Evolutionary conservation across 2,113 vertebrate species (phyloP), one percentile per base, ranked within the genome.

Genomic region (Perca flavescens): DNA sequence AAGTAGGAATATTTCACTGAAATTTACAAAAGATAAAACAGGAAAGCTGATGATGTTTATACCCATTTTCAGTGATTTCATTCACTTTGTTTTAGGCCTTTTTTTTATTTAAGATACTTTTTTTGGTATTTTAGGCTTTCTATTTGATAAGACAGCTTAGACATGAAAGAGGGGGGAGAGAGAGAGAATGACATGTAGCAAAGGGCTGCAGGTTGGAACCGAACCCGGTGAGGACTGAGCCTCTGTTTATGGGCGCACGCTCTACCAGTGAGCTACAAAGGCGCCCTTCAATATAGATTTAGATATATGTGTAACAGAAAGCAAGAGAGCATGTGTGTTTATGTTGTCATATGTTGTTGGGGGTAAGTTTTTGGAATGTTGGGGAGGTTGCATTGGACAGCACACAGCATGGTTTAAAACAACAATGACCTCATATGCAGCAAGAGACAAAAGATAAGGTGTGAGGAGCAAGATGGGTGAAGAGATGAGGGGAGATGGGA

Each of bases 371-470:
- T 6, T 31, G 50, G 49, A 65, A 73, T 72, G 28, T 34, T 19
- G 16, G 25, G 49, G 56, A 74, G 47, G 40, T 84, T 69, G 68
- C 66, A 36, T 65, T 52, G 78, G 62, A 52, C 53, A 54, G 53
- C 43, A 57, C 40, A 74, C 25, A 25, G 64, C 60, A 12, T 58
- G 79, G 17, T 67, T 58, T 60, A 57, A 74, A 74, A 62, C 57
- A 43, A 53, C 58, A 46, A n/a, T 75, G 62, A 82, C 64, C 57
- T 79, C 64, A 76, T 49, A 4, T 11, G 60, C 16, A 63, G 65
- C 19, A 43, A 65, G 63, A 63, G 16, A 69, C 19, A 47, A 67
- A 69, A 56, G 74, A 61, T 43, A 34, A 19, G 65, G 57, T 53
- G 62, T 22, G 11, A 50, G 46, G 62, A 50, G n/a, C 16, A 22